Evolutionary conservation across 2,888 invertebrate species (phyloP), one percentile per base, ranked within the genome.

Genomic region (Caradrina kadenii): DNA sequence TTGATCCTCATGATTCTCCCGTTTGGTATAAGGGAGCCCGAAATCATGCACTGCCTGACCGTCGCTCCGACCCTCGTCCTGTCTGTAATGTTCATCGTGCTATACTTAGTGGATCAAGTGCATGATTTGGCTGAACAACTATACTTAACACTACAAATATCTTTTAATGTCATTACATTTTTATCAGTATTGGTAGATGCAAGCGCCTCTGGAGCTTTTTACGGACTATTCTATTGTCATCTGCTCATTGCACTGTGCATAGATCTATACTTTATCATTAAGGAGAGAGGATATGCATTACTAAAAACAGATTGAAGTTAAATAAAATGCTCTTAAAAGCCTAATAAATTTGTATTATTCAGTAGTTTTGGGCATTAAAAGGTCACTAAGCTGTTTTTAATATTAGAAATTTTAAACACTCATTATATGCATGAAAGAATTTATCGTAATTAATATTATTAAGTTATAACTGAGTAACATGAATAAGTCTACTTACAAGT

Each of bases 71-170:
- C 94, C 35, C 89, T 95, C 73, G 85, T 94, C 72, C 81, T 94
- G 82, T 93, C 95, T 4, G 62, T 93, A 68, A 92, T 94, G 87
- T 94, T 94, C 88, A 76, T 93, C 87, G 86, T 94, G 76, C 87
- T 95, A 63, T 94, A 95, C 85, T 87, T 95, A 88, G 94, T 94
- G 91, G 95, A 95, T 80, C 95, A 94, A 91, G 94, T 93, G 63
- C 93, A 94, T 73, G 90, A 91, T 77, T 77, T 93, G 79, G 94
- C 94, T 5, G 95, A 95, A 86, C 94, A 95, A 84, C 81, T 94
- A 54, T 95, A 93, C 74, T 79, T 95, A 66, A 26, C 84, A 1
- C 49, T 88, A 55, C 92, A 94, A 88, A 89, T 93, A 73, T 39
- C 68, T 13, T 65, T 92, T 6, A 92, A 86, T 70, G 1, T 89